Conservation (phyloP, 2,113 vertebrate species). For the Mellivora capensis region DNA sequence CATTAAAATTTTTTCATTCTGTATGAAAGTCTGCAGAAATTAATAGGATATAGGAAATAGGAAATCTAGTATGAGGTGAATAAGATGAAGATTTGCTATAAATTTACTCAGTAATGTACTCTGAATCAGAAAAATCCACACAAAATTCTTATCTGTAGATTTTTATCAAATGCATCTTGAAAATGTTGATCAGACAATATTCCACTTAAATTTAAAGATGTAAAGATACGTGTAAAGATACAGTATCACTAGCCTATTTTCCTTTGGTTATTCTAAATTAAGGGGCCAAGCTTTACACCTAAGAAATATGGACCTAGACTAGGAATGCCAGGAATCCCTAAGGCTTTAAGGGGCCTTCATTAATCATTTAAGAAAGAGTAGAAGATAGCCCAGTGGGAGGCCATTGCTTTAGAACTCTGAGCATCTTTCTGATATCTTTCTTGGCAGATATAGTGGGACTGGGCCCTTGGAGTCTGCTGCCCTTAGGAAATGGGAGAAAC, state of each 20-base stretch:
- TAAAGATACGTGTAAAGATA: background rate
- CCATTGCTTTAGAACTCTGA: background rate
- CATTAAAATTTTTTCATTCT: background rate
- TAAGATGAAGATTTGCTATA: background rate
- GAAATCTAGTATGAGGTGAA: background rate
- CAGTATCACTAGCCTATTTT: background rate
- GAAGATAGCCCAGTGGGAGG: background rate
- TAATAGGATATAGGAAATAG: slow-evolving; percentile 15
- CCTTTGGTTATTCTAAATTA: slow-evolving; percentile 26
- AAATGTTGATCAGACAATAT: background rate
- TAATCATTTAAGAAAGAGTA: background rate
- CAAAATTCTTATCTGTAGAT: background rate
- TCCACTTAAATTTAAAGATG: background rate
- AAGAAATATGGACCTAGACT: background rate
- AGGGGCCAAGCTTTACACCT: background rate
- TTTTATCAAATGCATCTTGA: slow-evolving; percentile 12
- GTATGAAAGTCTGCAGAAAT: background rate
- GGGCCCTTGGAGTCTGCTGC: background rate
- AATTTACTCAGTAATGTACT: slow-evolving; percentile 28
- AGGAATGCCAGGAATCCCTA: background rate
- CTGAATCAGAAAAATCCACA: background rate
- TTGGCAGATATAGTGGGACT: background rate
- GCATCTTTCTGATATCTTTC: background rate
- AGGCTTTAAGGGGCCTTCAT: background rate
- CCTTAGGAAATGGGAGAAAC: background rate